A percentile compares a stretch with the other conserved stretches of the same genome.
Evolutionary conservation across 2,113 vertebrate species (phyloP).

Genomic region (Gila orcuttii): DNA sequence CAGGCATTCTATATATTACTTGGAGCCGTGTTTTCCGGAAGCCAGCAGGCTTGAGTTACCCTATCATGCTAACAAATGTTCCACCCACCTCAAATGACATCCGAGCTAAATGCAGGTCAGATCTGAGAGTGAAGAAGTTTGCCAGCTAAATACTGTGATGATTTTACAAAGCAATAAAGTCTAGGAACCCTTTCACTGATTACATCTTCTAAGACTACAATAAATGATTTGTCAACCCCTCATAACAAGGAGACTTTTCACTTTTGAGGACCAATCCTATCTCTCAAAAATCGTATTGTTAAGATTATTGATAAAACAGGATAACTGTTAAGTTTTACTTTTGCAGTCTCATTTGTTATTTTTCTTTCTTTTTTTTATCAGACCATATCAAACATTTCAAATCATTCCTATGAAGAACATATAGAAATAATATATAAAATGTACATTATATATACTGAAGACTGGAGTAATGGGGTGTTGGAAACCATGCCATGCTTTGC

Average conservation of each 20-base stretch:
- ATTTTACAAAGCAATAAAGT: constrained; percentile 19
- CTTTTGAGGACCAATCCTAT: neutral
- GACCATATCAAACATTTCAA: neutral
- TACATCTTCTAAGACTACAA: neutral
- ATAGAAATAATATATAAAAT: neutral
- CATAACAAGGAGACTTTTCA: constrained; percentile 1
- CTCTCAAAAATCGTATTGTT: neutral
- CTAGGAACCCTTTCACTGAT: neutral
- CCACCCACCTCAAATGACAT: neutral
- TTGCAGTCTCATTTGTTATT: neutral
- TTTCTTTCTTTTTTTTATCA: neutral
- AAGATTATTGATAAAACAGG: neutral
- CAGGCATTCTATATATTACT: constrained; percentile 3
- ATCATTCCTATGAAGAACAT: neutral
- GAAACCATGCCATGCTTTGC: too few species aligned
- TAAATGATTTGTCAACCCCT: neutral
- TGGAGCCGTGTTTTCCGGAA: constrained; percentile 33
- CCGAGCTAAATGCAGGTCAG: neutral
- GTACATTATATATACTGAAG: too few species aligned
- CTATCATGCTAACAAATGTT: constrained; percentile 9
- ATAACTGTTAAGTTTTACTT: neutral
- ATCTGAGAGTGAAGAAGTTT: neutral
- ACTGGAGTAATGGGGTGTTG: too few species aligned
- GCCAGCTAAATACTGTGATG: constrained; percentile 33
- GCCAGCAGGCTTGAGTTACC: constrained; percentile 38